Percentiles rank a stretch among this genome's conserved stretches.
Conservation (phyloP, 2,888 invertebrate species). For the Tigriopus californicus region DNA sequence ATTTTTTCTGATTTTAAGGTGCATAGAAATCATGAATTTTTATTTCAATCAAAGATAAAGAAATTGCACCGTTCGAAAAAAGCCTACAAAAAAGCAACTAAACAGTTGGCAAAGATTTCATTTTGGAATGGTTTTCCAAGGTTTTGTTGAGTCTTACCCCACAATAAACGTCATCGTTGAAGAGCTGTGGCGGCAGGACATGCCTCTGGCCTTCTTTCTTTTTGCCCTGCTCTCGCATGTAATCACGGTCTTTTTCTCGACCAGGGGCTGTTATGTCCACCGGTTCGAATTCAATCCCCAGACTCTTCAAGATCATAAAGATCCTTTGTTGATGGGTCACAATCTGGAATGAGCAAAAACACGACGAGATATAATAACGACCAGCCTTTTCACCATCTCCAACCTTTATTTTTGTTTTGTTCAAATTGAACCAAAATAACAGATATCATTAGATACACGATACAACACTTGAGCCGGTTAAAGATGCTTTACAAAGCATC, state of each 20-base stretch:
- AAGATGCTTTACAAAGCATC: no score
- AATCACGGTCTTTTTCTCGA: conserved; percentile 3
- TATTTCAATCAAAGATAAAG: background rate
- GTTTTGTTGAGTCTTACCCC: conserved; percentile 8
- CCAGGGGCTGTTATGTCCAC: conserved; percentile 13
- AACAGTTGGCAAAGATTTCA: background rate
- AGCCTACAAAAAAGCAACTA: no score
- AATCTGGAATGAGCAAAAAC: conserved; percentile 1
- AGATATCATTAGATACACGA: no score
- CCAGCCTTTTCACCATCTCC: no score
- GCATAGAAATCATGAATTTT: no score
- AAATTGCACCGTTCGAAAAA: no score
- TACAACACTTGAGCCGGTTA: no score
- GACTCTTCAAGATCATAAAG: conserved; percentile 12
- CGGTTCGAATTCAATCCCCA: conserved; percentile 5
- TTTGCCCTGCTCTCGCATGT: conserved; percentile 10
- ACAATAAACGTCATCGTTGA: conserved; percentile 14
- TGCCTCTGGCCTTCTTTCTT: conserved; percentile 14
- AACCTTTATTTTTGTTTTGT: no score
- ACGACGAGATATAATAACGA: no score
- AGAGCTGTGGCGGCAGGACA: conserved; percentile 14
- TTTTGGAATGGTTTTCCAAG: background rate
- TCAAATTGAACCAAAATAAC: no score
- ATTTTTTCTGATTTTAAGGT: no score
- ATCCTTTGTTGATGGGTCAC: conserved; percentile 11